A percentile compares a stretch with the other conserved stretches of the same genome.
phyloP scores from a whole-genome alignment of 2,113 vertebrate genomes.

The Neomonachus schauinslandi region DNA sequence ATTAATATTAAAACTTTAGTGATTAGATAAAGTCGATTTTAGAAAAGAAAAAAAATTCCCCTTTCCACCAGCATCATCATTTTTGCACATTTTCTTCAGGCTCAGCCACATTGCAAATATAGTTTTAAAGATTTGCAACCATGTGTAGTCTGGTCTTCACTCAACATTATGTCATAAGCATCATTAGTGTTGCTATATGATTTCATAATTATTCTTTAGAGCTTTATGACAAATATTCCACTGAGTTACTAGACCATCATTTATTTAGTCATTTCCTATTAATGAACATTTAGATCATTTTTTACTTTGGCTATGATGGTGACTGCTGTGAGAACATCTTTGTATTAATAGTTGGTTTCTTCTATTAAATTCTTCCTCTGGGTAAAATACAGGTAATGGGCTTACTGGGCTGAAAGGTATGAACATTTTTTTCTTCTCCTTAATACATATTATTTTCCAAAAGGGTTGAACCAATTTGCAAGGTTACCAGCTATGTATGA shows the following conservation, averaged over 20 bases:
- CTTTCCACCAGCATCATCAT: background rate
- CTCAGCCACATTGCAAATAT: background rate
- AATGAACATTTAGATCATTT: background rate
- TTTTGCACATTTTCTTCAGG: background rate
- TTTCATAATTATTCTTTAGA: background rate
- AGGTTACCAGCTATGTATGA: background rate
- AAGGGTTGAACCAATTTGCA: background rate
- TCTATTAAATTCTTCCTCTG: slow-evolving; percentile 4
- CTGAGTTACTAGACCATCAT: background rate
- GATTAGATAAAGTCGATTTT: background rate
- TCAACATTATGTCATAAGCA: background rate
- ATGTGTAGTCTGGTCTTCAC: background rate
- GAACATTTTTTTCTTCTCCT: background rate
- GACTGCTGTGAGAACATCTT: background rate
- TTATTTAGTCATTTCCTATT: background rate
- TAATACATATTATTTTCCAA: background rate
- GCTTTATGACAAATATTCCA: background rate
- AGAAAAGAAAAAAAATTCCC: background rate
- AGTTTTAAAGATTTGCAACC: background rate
- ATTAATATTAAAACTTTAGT: background rate
- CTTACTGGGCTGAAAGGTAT: background rate
- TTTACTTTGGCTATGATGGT: background rate
- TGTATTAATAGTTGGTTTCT: slow-evolving; percentile 10
- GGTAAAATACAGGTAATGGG: background rate
- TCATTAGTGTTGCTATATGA: background rate